Percentiles rank a stretch among this genome's conserved stretches.
Evolutionary conservation across 1,140 invertebrate species (phyloP).

Genomic region (Drosophila bipectinata): DNA sequence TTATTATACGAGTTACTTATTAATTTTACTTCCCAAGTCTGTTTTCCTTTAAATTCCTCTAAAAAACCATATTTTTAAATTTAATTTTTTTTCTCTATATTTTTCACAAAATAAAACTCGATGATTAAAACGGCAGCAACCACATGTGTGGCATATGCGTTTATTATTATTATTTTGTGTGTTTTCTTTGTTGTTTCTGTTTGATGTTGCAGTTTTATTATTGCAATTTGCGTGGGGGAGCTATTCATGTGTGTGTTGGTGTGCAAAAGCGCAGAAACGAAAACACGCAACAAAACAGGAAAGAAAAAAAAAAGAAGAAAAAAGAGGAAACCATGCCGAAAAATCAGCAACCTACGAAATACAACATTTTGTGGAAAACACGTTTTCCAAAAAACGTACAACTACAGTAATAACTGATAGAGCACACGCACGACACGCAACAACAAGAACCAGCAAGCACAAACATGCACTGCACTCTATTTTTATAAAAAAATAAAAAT

Average conservation of each 20-base stretch:
- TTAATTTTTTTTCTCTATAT: not conserved
- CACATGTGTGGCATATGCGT: slow-evolving; percentile 65
- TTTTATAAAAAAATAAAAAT: slow-evolving; percentile 1
- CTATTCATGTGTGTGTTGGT: not conserved
- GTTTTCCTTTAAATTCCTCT: not conserved
- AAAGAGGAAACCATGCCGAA: slow-evolving; percentile 2
- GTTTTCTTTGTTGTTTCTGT: not conserved
- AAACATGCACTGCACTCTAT: not conserved
- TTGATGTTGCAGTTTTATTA: slow-evolving; percentile 7
- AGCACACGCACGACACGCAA: slow-evolving; percentile 31
- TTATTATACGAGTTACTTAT: too few species aligned
- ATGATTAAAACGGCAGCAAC: not conserved
- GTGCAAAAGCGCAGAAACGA: not conserved
- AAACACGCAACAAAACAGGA: slow-evolving; percentile 3
- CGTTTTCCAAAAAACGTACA: slow-evolving; percentile 44
- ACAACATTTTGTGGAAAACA: slow-evolving; percentile 67
- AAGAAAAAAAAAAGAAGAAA: slow-evolving; percentile 8
- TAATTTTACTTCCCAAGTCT: too few species aligned
- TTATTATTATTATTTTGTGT: slow-evolving; percentile 5
- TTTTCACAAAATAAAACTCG: not conserved
- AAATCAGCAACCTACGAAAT: slow-evolving; percentile 57
- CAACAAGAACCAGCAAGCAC: slow-evolving; percentile 10
- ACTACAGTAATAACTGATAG: slow-evolving; percentile 36
- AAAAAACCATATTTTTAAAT: not conserved
- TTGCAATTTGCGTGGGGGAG: slow-evolving; percentile 32